Evolutionary conservation across 2,797 vertebrate genomes (phyloP), one percentile per base, ranked within the genome.

Genomic region (Danio jaintianensis): DNA sequence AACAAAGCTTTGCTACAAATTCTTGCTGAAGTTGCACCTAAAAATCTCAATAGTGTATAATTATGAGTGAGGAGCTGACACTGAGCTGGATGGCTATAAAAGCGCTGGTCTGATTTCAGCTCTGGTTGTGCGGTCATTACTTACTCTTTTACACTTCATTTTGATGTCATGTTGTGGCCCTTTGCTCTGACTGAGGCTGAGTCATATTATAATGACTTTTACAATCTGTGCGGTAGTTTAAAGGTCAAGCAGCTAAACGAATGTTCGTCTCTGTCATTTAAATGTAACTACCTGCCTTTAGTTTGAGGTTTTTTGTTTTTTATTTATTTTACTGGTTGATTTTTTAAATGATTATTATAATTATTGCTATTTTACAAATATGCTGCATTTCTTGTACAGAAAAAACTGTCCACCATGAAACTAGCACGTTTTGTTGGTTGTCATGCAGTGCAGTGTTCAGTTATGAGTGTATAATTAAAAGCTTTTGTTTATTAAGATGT

Each of bases 11-110:
- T 77, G 74, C 67, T 75, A 3, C 59, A 53, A 74, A 61, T 83
- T 83, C 72, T 82, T 80, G 85, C 82, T 85, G 85, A 86, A 59
- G 75, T 63, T 82, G 83, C 82, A 75, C 47, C 12, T 50, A 80
- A 79, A 85, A 72, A 74, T 77, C 36, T 59, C 83, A 82, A 82
- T 77, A 79, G 81, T 47, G 79, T 83, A 68, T 70, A 76, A 85
- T 83, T 82, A 78, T 77, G 81, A 78, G 56, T 38, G 61, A 75
- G 55, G 81, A 68, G 68, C 81, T 83, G 76, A 52, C 68, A 52
- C 67, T 47, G 67, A 78, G 75, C 73, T 80, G 76, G 47, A 78
- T 45, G 45, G 53, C 76, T 82, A 75, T 85, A 80, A 86, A 85
- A 83, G 82, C 76, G 78, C 70, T 63, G 76, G 45, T 68, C 75